A percentile compares a stretch with the other conserved stretches of the same genome.
These are phyloP conservation scores for Myrmecobius fasciatus DNA, from an alignment of 2,113 vertebrate species.

Conservation along the genomic window DNA sequence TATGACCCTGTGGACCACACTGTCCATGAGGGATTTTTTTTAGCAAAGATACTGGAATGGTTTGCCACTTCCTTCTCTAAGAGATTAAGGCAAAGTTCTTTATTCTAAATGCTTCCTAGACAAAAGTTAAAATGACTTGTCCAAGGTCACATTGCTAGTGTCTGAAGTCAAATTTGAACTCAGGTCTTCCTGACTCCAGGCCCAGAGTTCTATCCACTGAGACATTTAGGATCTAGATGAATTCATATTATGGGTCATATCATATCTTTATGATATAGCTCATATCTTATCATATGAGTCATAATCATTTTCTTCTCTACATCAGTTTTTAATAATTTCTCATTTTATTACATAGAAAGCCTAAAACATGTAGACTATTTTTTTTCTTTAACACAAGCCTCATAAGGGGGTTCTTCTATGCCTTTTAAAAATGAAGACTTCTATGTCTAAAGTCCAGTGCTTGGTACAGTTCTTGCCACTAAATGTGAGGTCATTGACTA, in stretches of 20 bases:
- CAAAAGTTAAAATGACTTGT: no score
- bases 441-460: background rate
- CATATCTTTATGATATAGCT: no score
- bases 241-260: background rate
- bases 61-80: no score
- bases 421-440: background rate
- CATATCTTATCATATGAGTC: no score
- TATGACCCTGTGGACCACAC: background rate
- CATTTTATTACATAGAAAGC: slow-evolving; percentile 46
- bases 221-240: background rate
- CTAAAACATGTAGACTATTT: background rate
- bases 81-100: no score
- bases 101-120: no score
- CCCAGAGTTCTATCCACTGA: background rate
- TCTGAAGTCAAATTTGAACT: no score
- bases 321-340: background rate
- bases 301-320: background rate
- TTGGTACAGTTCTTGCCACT: background rate
- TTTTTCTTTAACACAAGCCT: background rate
- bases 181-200: background rate
- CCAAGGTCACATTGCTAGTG: no score
- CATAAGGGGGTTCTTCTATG: background rate
- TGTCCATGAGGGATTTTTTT: background rate
- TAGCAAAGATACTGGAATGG: no score
- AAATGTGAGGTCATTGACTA: background rate